Base-by-base conservation (phyloP, 2,888 invertebrate genomes). In the Xanthostigma xanthostigma region DNA sequence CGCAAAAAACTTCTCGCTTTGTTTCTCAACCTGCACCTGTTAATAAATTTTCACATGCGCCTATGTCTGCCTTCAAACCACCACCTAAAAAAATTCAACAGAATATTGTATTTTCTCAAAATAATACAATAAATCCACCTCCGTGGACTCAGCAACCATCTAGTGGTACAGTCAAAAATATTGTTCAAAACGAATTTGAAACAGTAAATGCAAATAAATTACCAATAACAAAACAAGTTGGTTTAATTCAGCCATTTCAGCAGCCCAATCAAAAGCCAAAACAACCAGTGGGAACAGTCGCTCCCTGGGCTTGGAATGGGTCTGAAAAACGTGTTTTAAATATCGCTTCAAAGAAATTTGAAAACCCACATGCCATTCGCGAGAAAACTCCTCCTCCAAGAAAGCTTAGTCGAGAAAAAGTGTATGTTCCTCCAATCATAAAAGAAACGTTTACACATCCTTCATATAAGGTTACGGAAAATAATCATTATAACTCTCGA, bases 1-100 rank as follows among this genome's bases (percentile, higher is more conserved):
- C 52, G 37, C 41, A 64, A 64, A 53, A 69, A 50, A 61, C 66
- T 36, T 68, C 73, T 54, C 71, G 72, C 40, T 71, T 74, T 49
- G 67, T 69, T 17, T 71, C 78, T 33, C 73, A 77, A 59, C 77
- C 78, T 9, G 65, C 75, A 40, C 75, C 76, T 3, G 72, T 82
- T 0, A 84, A 84, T 60, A 76, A 83, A 56, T 85, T 86, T 58
- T 83, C 80, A 27, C 85, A 86, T 61, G 84, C 84, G 0, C 82
- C 83, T 0, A 76, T 81, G 70, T 84, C 84, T 9, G 84, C 83
- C 4, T 86, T 86, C 59, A 78, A 79, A 54, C 84, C 81, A 1
- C 72, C 70, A 50, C 66, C 57, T 49, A 66, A 64, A 57, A 67
- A 70, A 50, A 51, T 52, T 41, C 52, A 52, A 9, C 56, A 37